Base-by-base conservation (phyloP, 2,797 vertebrate species). In the Numenius phaeopus region DNA sequence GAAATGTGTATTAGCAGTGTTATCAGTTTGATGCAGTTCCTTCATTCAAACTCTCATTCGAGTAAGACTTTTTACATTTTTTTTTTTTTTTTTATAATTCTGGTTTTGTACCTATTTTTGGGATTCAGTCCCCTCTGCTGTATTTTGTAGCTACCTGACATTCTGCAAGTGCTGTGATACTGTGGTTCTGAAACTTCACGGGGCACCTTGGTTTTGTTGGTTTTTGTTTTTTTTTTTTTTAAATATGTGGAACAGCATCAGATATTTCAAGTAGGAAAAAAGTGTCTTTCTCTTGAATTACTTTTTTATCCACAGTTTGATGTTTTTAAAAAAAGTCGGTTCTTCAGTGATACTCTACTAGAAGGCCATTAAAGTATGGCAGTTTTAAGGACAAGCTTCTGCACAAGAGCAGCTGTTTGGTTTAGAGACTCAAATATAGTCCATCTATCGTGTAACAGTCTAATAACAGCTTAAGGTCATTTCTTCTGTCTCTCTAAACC, bases 31-130 rank as follows among this genome's bases (percentile, higher is more conserved):
- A 30, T 91, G n/a, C 57, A 47, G 42, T 29, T 81, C 14, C 23
- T 9, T 71, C 88, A 80, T 94, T 95, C 79, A 59, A 67, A 82
- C 50, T 90, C 73, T 93, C 57, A 52, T 92, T 92, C 93, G 81
- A 81, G 81, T 87, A 61, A 30, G 61, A 11, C 19, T 57, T 91
- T 80, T 93, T 12, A 44, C 72, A 71, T 55, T 85, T 46, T 80
- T 88, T 97, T 96, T 95, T 52, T 37, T 37, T 37, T 52, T 37
- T 37, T 37, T 37, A 14, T 71, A 83, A 71, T 61, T 89, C 79
- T 70, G 61, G 11, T 22, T 77, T 87, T 76, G 67, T 77, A 52
- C 19, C 47, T 58, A 5, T 64, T 69, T 44, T 32, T 4, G 78
- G 83, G 34, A 57, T 84, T 81, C 26, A 78, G 37, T 83, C n/a